These are phyloP conservation scores for Oryzaephilus surinamensis DNA, from an alignment of 1,140 invertebrate genomes.

Conservation along the genomic window DNA sequence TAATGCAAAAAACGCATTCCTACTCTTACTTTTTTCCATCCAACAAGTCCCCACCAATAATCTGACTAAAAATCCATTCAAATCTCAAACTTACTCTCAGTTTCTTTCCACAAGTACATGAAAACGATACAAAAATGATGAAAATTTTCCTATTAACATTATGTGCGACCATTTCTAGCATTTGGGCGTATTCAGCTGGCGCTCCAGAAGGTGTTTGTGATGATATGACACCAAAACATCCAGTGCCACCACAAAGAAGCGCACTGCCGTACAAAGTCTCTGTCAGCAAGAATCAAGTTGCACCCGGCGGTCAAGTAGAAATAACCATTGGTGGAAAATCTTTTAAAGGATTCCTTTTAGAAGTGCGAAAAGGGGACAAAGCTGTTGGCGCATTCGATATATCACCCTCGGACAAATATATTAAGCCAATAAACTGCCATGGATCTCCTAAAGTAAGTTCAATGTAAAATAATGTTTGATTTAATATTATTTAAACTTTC, in stretches of 20 bases:
- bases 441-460: constrained; percentile 24
- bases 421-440: constrained; percentile 29
- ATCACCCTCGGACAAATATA: constrained; percentile 23
- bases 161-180: too few species aligned
- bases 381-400: constrained; percentile 35
- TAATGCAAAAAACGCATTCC: too few species aligned
- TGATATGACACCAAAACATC: constrained; percentile 35
- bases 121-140: too few species aligned
- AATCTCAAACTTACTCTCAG: too few species aligned
- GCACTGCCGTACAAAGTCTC: constrained; percentile 33
- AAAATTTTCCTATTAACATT: too few species aligned
- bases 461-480: constrained; percentile 1
- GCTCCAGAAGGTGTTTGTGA: constrained; percentile 34
- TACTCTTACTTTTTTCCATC: too few species aligned
- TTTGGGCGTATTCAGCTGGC: constrained; percentile 26
- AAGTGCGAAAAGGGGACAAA: constrained; percentile 31
- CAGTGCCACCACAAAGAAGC: constrained; percentile 24
- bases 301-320: constrained; percentile 25
- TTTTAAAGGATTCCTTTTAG: constrained; percentile 38
- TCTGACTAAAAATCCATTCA: too few species aligned
- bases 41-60: too few species aligned
- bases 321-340: constrained; percentile 26
- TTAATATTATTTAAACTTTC: constrained; percentile 8
- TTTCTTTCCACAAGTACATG: too few species aligned
- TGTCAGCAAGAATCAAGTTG: constrained; percentile 27